Evolutionary conservation across 2,888 invertebrate genomes (phyloP), one percentile per base, ranked within the genome.

Genomic region (Nephrotoma flavescens): DNA sequence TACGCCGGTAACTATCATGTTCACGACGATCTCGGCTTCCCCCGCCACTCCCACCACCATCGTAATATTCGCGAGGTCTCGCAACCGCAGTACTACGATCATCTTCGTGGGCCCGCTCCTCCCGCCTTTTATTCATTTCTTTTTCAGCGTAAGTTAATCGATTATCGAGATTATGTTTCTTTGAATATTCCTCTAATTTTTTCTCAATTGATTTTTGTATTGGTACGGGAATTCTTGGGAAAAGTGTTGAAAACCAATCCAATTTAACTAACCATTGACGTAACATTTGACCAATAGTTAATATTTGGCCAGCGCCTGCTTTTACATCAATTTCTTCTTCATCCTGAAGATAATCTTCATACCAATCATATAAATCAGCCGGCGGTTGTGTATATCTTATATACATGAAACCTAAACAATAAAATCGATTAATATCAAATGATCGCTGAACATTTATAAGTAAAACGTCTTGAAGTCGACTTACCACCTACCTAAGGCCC

Each of bases 191-290:
- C 90, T 95, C 93, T 88, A 95, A 91, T 92, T 94, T 95, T 89
- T 95, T 95, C 90, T 98, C 97, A 88, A 98, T 95, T 91, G 96
- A 96, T 91, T 98, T 98, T 92, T 97, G 96, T 89, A 99, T 98
- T 41, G 99, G 99, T 87, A 99, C 99, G 0, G 99, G 99, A 91
- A 99, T 99, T 88, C 99, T 94, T 0, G 99, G 99, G 91, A 99
- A 99, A 19, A 99, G 93, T 0, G 99, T 99, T 83, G 97, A 97
- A 92, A 98, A 99, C 99, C 99, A 99, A 91, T 99, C 99, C 87
- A 99, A 93, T 91, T 99, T 98, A 87, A 97, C 96, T 86, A 99
- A 93, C 94, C 97, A 97, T 91, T 98, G 97, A 83, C 97, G 94
- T 15, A 97, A 93, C 93, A 99, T 95, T 89, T 97, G 96, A 0